Percentiles rank a stretch among this genome's conserved stretches.
phyloP scores from a whole-genome alignment of 2,113 vertebrate species.

The Pluvialis apricaria region DNA sequence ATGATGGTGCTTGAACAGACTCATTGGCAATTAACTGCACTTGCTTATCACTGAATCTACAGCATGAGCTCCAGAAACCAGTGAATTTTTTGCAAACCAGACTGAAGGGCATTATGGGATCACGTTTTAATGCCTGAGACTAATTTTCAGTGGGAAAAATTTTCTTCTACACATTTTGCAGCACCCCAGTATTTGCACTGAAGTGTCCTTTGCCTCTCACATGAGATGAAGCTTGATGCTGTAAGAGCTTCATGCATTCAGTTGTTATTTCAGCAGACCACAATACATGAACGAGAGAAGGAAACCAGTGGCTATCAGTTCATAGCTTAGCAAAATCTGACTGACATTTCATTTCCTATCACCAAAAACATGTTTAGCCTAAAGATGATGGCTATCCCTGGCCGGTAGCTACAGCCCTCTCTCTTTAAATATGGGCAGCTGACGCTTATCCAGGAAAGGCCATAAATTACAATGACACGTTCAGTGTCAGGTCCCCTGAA shows the following conservation, averaged over 20 bases:
- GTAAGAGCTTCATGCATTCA: neutral
- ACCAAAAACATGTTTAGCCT: neutral
- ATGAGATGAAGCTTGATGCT: neutral
- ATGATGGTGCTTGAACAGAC: neutral
- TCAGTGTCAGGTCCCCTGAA: neutral
- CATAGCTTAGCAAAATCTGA: neutral
- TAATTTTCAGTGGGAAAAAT: neutral
- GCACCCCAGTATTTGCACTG: neutral
- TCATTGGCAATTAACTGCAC: neutral
- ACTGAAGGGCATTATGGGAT: neutral
- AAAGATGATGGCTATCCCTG: neutral
- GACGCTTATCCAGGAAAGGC: neutral
- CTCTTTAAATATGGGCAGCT: fast-evolving
- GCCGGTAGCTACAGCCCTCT: neutral
- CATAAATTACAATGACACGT: neutral
- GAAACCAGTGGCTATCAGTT: neutral
- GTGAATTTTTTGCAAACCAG: neutral
- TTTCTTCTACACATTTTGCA: neutral
- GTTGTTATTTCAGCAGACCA: neutral
- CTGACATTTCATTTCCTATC: neutral
- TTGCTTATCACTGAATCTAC: neutral
- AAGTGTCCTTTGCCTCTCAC: neutral
- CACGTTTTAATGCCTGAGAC: neutral
- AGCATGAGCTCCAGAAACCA: neutral
- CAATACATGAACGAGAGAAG: neutral